These are phyloP conservation scores for Agrochola litura DNA, from an alignment of 2,888 invertebrate genomes.

Conservation along the genomic window DNA sequence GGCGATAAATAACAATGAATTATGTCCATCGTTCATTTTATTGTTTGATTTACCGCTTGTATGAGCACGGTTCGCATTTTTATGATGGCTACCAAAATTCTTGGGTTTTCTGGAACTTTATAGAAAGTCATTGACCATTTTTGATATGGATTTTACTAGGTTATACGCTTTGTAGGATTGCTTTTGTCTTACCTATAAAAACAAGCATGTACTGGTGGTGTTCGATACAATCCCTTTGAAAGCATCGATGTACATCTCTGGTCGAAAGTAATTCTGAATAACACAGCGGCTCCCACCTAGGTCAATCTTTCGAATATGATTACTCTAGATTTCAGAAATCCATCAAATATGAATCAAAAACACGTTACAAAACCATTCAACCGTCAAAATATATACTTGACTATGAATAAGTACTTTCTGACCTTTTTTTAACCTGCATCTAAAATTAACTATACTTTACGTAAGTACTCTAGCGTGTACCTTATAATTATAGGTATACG, in stretches of 20 bases:
- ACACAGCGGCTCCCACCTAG: neutral
- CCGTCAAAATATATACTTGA: neutral
- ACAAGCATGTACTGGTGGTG: too few relatives aligned
- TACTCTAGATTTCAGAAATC: conserved; percentile 19
- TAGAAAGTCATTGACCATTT: neutral
- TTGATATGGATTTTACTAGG: neutral
- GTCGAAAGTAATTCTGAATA: neutral
- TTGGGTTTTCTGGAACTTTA: too few relatives aligned
- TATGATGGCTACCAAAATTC: neutral
- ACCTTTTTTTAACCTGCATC: neutral
- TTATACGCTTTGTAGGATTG: neutral
- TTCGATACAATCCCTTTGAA: too few relatives aligned
- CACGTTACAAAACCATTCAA: conserved; percentile 16
- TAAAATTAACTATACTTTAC: neutral
- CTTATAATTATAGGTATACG: neutral
- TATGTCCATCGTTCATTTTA: neutral
- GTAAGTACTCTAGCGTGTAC: neutral
- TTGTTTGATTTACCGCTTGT: conserved; percentile 8
- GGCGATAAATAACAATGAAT: conserved; percentile 11
- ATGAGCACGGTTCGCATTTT: neutral
- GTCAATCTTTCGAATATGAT: neutral
- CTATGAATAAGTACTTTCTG: too few relatives aligned
- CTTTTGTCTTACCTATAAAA: neutral
- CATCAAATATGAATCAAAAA: conserved; percentile 35
- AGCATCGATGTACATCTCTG: neutral